Conservation (phyloP, 2,888 invertebrate genomes). For the Chrysolina americana region DNA sequence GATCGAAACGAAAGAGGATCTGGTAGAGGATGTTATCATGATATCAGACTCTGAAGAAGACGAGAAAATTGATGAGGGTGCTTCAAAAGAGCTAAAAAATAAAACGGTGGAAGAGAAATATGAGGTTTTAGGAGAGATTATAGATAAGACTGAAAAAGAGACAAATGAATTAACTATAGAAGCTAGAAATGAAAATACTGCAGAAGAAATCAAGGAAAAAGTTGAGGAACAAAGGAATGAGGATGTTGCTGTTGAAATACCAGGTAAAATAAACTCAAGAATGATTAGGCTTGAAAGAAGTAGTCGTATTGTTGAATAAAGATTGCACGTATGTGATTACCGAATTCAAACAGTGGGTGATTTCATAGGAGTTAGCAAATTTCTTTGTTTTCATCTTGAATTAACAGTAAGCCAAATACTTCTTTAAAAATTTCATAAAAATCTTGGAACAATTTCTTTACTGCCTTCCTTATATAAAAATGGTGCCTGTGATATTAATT, state of each 20-base stretch:
- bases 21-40: conserved; percentile 21
- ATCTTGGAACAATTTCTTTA: too few species aligned
- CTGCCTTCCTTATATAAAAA: too few species aligned
- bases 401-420: too few species aligned
- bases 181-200: conserved; percentile 13
- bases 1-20: background rate
- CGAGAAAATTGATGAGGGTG: conserved; percentile 36
- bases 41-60: conserved; percentile 15
- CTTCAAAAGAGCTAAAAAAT: conserved; percentile 45
- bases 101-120: conserved; percentile 45
- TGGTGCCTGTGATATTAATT: too few species aligned
- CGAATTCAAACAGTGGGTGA: too few species aligned
- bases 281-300: too few species aligned
- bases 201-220: conserved; percentile 29
- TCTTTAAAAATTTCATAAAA: too few species aligned
- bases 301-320: too few species aligned
- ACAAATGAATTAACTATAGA: conserved; percentile 27
- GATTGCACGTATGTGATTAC: too few species aligned
- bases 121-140: conserved; percentile 34
- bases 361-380: too few species aligned
- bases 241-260: background rate
- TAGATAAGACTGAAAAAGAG: conserved; percentile 9
- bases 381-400: too few species aligned
- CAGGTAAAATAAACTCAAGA: conserved; percentile 5
- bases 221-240: conserved; percentile 17